Evolutionary conservation across 23 tunicate genomes (phyloP), one percentile per base, ranked within the genome.

Genomic region (Diplosoma virens): DNA sequence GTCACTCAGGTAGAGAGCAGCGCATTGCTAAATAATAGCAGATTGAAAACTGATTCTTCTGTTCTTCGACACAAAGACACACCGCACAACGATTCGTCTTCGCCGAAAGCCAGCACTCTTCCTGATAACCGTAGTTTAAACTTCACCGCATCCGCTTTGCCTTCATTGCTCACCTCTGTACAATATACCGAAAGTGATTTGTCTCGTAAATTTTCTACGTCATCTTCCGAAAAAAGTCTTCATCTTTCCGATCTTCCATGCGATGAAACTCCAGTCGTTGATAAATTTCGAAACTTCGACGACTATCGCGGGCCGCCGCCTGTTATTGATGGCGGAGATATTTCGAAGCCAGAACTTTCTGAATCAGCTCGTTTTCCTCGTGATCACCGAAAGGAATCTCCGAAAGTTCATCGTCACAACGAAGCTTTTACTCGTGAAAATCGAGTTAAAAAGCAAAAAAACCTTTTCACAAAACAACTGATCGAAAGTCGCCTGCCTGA

Each of bases 191-290:
- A 34, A n/a, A 16, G 25, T 4, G 52, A 34, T 17, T 3, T 25
- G 35, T 28, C 70, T 29, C 33, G 21, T 16, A 32, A 53, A 28
- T 56, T 70, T 30, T 33, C 37, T 70, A 5, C 17, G 5, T 45
- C 20, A 3, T 50, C 66, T 3, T 64, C 83, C 1, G 52, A 78
- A 22, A 32, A 30, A 0, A 80, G 84, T 33, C 35, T 80, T 14
- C 84, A 80, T 68, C 77, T 80, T 23, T 80, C 84, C 55, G 84
- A 80, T 68, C 77, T 80, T 67, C 84, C 84, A 0, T 32, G 67
- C 18, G 84, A 80, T 31, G 77, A 80, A 25, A 45, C 67, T n/a
- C 34, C 35, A 6, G 68, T 80, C 18, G 73, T 22, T 32, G 84
- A 80, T 3, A 80, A 80, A 34, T 80, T 80, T 54, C 84, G 84